Evolutionary conservation across 2,113 vertebrate species (phyloP), one percentile per base, ranked within the genome.

Genomic region (Mirza zaza): DNA sequence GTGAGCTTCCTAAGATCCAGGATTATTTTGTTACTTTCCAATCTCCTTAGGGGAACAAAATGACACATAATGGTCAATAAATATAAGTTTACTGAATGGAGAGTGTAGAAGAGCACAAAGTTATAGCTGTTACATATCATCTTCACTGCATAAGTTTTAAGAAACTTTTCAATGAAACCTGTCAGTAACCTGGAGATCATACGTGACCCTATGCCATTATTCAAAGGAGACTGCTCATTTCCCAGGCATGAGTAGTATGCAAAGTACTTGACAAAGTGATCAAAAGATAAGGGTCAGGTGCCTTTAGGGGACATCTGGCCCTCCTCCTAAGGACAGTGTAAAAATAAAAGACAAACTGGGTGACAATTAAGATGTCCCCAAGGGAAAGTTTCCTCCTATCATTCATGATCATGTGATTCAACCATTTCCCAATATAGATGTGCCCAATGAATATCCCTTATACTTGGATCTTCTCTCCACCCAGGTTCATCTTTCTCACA

Each of bases 281-380:
- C 85, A 94, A 95, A 87, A 85, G 55, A 83, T 82, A 95, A 96
- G 85, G 17, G 50, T 0, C 34, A 39, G n/a, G 9, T 42, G 25
- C 81, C 91, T 84, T 55, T 57, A 75, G 96, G 85, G 6, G 21
- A 85, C 73, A 86, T 10, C 50, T 90, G 36, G 39, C 52, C 29
- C 55, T 36, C 67, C 34, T 87, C 68, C 32, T 55, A 76, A 87
- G 45, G 57, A 79, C 52, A 59, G 23, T 32, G 17, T 15, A 42
- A 95, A 93, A 96, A 80, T 88, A 32, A 71, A 88, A 77, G 65
- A 94, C n/a, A 90, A 77, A 89, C 21, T n/a, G 34, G 73, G 50
- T 63, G 76, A 50, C 55, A 89, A 94, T 94, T 89, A 96, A 96
- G 71, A 86, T 45, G 17, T 65, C 29, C 73, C 55, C 57, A n/a